phyloP scores from a whole-genome alignment of 2,113 vertebrate species.

The Megalops atlanticus region DNA sequence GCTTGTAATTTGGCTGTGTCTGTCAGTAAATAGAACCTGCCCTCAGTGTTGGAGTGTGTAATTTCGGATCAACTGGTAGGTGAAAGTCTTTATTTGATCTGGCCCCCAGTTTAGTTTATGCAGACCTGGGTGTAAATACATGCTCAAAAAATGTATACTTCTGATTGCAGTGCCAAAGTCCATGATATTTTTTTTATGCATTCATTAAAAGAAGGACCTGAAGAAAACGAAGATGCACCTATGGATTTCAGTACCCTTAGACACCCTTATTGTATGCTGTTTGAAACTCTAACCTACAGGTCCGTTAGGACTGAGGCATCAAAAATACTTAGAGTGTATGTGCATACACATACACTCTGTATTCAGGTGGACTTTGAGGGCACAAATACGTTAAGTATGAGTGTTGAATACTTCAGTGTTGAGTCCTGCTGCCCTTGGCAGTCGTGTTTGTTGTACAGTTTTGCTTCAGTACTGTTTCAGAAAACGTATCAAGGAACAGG shows the following conservation, averaged over 20 bases:
- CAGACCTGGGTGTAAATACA: neutral
- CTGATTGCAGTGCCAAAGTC: neutral
- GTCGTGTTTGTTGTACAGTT: neutral
- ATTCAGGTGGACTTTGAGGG: neutral
- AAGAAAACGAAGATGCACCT: neutral
- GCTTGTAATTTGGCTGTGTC: neutral
- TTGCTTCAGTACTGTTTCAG: neutral
- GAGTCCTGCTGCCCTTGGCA: neutral
- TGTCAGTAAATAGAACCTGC: neutral
- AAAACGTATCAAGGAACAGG: neutral
- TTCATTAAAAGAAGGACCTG: neutral
- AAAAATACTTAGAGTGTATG: neutral
- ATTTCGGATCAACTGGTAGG: neutral
- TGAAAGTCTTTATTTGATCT: constrained; percentile 10
- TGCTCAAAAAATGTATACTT: neutral
- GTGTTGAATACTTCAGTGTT: neutral
- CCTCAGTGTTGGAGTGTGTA: neutral
- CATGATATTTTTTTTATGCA: neutral
- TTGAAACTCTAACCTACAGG: neutral
- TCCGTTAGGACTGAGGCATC: too few relatives aligned
- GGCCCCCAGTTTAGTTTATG: neutral
- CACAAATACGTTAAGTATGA: neutral
- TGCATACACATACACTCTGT: neutral
- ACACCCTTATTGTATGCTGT: neutral
- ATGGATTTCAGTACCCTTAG: too few relatives aligned